Conservation (phyloP, 2,888 invertebrate genomes). For the Chalcosyrphus nemorum region DNA sequence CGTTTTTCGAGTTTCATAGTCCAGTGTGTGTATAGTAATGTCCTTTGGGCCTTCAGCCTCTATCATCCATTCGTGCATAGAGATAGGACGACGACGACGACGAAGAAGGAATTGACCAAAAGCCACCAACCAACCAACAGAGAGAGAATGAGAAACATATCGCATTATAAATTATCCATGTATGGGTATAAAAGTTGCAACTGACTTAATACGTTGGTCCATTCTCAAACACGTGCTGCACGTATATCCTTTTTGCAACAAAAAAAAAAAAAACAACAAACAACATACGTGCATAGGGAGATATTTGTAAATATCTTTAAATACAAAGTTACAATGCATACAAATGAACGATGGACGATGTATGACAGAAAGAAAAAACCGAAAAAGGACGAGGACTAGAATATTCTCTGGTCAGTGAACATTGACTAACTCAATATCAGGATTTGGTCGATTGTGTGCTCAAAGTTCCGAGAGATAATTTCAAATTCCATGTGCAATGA, state of each 20-base stretch:
- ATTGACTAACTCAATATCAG: constrained; percentile 73
- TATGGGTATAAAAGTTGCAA: constrained; percentile 9
- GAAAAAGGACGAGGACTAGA: constrained; percentile 49
- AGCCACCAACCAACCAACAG: constrained; percentile 46
- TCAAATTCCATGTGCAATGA: constrained; percentile 73
- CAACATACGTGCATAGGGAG: constrained; percentile 40
- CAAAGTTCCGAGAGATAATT: constrained; percentile 74
- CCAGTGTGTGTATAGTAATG: neutral
- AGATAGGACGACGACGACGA: too few species aligned
- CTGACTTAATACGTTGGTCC: constrained; percentile 66
- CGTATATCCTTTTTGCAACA: too few species aligned
- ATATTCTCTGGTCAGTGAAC: constrained; percentile 72
- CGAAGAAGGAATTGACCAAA: constrained; percentile 51
- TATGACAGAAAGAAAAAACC: too few species aligned
- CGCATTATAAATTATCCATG: constrained; percentile 67
- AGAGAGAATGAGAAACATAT: constrained; percentile 43
- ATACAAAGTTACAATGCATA: constrained; percentile 59
- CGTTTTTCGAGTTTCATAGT: constrained; percentile 59
- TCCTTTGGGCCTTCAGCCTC: constrained; percentile 19
- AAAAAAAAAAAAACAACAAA: too few species aligned
- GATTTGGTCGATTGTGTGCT: constrained; percentile 73
- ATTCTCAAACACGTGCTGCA: constrained; percentile 60
- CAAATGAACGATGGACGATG: constrained; percentile 16
- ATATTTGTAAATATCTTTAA: constrained; percentile 67
- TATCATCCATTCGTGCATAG: constrained; percentile 32